Base-by-base conservation (phyloP, 2,797 vertebrate species). In the Pseudocheirus occidentalis region DNA sequence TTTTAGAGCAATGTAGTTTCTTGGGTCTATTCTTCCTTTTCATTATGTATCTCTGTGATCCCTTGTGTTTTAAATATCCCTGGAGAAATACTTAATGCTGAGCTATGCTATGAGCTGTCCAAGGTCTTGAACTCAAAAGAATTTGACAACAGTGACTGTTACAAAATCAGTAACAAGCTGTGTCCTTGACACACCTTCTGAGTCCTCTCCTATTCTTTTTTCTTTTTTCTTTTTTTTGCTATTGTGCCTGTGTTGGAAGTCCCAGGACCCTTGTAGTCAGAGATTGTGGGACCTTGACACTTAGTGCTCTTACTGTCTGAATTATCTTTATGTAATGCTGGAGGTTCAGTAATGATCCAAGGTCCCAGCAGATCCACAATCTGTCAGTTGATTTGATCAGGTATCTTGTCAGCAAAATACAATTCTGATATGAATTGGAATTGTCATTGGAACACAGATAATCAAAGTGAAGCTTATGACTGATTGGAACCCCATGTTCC, bases 391-490 rank as follows among this genome's bases (percentile, higher is more conserved):
- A 90, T 90, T 53, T 55, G 29, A 90, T 54, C 9, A 54, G 40
- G 50, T 90, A 55, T 53, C 18, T 90, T 90, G 54, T 90, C 90
- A 55, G 13, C 90, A 90, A 53, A 87, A 50, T 50, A 50, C 24
- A 87, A 87, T 87, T 1, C 21, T 87, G 40, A 87, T 87, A 28
- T 50, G 73, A 87, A 87, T 27, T 87, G 1, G 73, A 87, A 87
- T 50, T 24, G 18, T 50, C 73, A 87, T 92, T 87, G 54, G 95
- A 59, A 93, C 94, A 7, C 94, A 50, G 92, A 66, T 0, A 21
- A 55, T 5, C 31, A 96, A 91, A 18, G 62, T 55, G 90, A 93
- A 92, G 55, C 73, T 89, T 93, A 95, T 94, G 94, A 92, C 87
- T 52, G 21, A 40, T 93, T 91, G 0, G 0, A 95, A 92, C 96